Evolutionary conservation across 1,140 invertebrate species (phyloP).

Genomic region (Lerema accius): DNA sequence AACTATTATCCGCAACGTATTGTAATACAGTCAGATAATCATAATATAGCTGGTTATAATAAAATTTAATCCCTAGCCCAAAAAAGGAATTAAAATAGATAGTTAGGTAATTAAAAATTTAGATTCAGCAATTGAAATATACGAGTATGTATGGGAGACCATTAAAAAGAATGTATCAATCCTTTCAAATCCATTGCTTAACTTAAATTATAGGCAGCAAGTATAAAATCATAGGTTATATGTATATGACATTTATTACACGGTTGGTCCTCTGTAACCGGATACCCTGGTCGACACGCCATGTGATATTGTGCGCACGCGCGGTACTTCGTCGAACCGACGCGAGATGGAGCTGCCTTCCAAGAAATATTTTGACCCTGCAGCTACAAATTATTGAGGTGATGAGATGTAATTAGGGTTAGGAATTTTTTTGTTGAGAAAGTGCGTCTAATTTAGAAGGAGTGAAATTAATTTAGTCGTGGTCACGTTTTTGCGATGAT

Average conservation of each 20-base stretch:
- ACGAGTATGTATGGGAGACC: too few species aligned
- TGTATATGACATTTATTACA: conserved; percentile 25
- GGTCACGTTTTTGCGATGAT: background rate
- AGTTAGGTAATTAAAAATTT: too few species aligned
- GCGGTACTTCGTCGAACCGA: conserved; percentile 33
- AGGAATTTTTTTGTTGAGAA: conserved; percentile 12
- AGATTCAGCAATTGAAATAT: too few species aligned
- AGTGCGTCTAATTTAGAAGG: background rate
- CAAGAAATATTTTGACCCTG: conserved; percentile 34
- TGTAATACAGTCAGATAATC: too few species aligned
- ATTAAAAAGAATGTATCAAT: too few species aligned
- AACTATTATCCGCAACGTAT: too few species aligned
- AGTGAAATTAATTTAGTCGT: background rate
- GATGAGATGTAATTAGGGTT: conserved; percentile 31
- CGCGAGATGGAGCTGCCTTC: conserved; percentile 33
- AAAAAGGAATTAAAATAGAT: too few species aligned
- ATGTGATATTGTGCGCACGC: conserved; percentile 32
- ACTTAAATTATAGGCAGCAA: background rate
- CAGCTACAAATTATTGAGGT: conserved; percentile 18
- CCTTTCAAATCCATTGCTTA: too few species aligned
- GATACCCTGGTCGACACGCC: conserved; percentile 38
- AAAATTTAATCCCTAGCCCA: too few species aligned
- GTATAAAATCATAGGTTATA: background rate
- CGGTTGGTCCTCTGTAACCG: conserved; percentile 40
- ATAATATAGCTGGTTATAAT: too few species aligned